Evolutionary conservation across 2,888 invertebrate species (phyloP), one percentile per base, ranked within the genome.

Genomic region (Craniophora ligustri): DNA sequence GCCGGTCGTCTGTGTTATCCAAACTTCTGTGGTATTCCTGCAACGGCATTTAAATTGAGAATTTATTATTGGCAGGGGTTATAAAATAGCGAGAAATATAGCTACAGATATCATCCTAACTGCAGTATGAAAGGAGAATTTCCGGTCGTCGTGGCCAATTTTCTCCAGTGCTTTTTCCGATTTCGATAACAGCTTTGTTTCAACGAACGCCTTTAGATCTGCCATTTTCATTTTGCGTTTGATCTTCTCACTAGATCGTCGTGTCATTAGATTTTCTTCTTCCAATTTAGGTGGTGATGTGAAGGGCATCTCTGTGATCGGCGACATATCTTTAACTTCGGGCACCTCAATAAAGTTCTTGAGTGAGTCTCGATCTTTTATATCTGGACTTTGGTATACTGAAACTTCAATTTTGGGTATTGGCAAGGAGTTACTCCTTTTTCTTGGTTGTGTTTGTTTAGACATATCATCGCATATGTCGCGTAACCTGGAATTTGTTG

Each of bases 341-440:
- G 97, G 97, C 3, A 97, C 94, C 83, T 97, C 97, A 56, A 96
- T 96, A 53, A 96, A 96, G 77, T 97, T 97, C 82, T 96, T 97
- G 4, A 94, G 72, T 0, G 95, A 95, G 46, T 95, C 95, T 13
- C 94, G 93, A 63, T 95, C 95, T 75, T 95, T 95, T 15, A 94
- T 92, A 54, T 96, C 97, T 0, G 96, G 96, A 72, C 96, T 97
- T 84, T 97, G 97, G 81, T 97, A 97, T 19, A 97, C 92, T 0
- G 98, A 98, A 0, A 98, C 96, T 87, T 98, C 97, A 56, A 98
- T 98, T 92, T 98, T 98, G 1, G 98, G 98, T 82, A 98, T 98
- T 0, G 99, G 99, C 47, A 99, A 89, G 0, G 99, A 99, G 82
- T 98, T 98, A 78, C 99, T 98, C 45, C 99, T 94, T 81, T 97